Evolutionary conservation across 2,113 vertebrate genomes (phyloP).

Genomic region (Emydocephalus ijimae): DNA sequence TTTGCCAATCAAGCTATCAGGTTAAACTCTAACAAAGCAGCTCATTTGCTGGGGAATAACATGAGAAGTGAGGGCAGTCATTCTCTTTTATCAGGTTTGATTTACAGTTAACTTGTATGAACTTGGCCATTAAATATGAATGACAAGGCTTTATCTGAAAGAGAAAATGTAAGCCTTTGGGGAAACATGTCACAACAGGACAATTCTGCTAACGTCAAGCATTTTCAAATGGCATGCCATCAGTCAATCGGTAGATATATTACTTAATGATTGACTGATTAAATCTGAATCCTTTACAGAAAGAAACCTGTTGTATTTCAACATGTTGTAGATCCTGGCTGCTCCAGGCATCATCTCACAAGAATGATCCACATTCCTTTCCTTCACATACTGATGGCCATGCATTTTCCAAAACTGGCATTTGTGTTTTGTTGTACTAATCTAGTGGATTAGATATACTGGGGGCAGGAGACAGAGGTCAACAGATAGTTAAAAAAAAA

Average conservation of each 20-base stretch:
- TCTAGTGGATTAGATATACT: not conserved
- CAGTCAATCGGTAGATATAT: not conserved
- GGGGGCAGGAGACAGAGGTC: not conserved
- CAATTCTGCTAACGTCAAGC: not conserved
- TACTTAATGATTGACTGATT: not conserved
- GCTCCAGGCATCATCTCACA: not conserved
- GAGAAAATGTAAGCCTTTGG: not conserved
- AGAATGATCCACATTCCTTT: not conserved
- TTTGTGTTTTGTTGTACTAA: not conserved
- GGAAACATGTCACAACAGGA: not conserved
- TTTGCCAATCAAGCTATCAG: not conserved
- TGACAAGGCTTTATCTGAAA: not conserved
- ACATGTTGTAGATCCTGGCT: not conserved
- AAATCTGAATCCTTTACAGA: not conserved
- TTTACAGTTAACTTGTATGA: not conserved
- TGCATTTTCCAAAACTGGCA: not conserved
- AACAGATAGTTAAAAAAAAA: not conserved
- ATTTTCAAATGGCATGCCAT: not conserved
- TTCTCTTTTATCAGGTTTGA: not conserved
- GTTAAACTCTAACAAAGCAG: not conserved
- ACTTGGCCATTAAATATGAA: not conserved
- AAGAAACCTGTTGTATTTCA: not conserved
- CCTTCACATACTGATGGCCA: not conserved
- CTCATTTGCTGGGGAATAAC: not conserved
- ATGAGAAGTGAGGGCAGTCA: not conserved